Evolutionary conservation across 2,888 invertebrate genomes (phyloP), one percentile per base, ranked within the genome.

Genomic region (Megastigmus dorsalis): DNA sequence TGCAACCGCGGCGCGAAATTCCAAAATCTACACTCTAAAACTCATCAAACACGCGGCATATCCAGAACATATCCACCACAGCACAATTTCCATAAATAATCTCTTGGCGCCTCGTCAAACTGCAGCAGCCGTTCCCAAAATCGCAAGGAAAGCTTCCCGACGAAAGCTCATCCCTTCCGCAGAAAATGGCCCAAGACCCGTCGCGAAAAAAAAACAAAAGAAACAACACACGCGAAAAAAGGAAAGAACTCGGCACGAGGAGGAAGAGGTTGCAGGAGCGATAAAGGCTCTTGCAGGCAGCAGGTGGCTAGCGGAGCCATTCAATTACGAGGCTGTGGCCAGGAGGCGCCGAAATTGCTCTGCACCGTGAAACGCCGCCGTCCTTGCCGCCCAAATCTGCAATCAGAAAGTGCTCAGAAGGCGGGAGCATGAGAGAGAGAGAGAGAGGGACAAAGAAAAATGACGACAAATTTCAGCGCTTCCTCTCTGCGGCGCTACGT

Each of bases 261-360:
- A 5, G 18, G 18, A 15, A 5, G n/a, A 7, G 60, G 28, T 15
- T 60, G 69, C n/a, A 45, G 38, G 9, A 15, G 41, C 65, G 65
- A 59, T 72, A 72, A 72, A 66, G 59, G 72, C 66, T 66, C 59
- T n/a, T n/a, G n/a, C n/a, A 43, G 72, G 66, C 65, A 72, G 72
- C 65, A 67, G 67, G 67, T 73, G 73, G 73, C 54, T 15, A 52
- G 54, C 48, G 18, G 18, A 54, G 62, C 73, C 62, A 67, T 67
- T 73, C 73, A 73, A 73, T 67, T 73, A 62, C 73, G 67, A 55
- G 20, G 73, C 15, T 73, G 52, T 28, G 57, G 62, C 50, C 48
- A 45, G 28, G 52, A 38, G 15, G 55, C 20, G 41, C 59, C 66
- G 43, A 72, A 65, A 72, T 72, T 59, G 59, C 59, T 28, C 48